These are phyloP conservation scores for Agapornis roseicollis DNA, from an alignment of 2,113 vertebrate genomes.

Conservation along the genomic window DNA sequence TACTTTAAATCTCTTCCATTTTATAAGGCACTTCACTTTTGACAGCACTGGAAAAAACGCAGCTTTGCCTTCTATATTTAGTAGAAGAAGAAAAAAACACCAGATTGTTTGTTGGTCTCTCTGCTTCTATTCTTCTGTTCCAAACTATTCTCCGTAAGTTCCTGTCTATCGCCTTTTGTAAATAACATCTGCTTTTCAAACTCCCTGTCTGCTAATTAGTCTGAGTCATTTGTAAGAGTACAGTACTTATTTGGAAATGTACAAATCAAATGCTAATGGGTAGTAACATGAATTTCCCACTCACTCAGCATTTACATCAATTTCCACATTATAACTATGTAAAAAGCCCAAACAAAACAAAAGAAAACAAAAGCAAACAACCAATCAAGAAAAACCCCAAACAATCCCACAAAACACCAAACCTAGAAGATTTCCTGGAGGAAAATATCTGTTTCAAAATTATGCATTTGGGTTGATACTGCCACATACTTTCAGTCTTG, in stretches of 20 bases:
- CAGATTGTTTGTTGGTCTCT: slow-evolving; percentile 47
- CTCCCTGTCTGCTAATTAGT: slow-evolving; percentile 53
- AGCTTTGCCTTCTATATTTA: slow-evolving; percentile 57
- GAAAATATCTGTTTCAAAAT: not conserved
- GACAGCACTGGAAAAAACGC: slow-evolving; percentile 45
- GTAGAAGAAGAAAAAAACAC: not conserved
- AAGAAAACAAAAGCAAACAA: not conserved
- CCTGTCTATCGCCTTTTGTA: slow-evolving; percentile 42
- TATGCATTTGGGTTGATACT: not conserved
- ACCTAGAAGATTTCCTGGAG: not conserved
- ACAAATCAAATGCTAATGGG: slow-evolving; percentile 50
- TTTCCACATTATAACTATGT: not conserved
- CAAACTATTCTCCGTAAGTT: slow-evolving; percentile 53
- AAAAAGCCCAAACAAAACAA: not conserved
- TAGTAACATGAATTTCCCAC: slow-evolving; percentile 25
- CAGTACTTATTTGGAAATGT: slow-evolving; percentile 7
- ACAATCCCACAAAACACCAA: not conserved
- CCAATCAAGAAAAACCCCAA: not conserved
- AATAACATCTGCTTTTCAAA: slow-evolving; percentile 69
- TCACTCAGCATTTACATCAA: slow-evolving; percentile 19
- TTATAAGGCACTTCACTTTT: slow-evolving; percentile 56
- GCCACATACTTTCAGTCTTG: not conserved
- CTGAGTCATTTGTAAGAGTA: not conserved
- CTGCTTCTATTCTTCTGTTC: slow-evolving; percentile 47
- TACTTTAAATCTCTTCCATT: slow-evolving; percentile 58